Base-by-base conservation (phyloP, 2,797 vertebrate genomes). In the Onychomys leucogaster region DNA sequence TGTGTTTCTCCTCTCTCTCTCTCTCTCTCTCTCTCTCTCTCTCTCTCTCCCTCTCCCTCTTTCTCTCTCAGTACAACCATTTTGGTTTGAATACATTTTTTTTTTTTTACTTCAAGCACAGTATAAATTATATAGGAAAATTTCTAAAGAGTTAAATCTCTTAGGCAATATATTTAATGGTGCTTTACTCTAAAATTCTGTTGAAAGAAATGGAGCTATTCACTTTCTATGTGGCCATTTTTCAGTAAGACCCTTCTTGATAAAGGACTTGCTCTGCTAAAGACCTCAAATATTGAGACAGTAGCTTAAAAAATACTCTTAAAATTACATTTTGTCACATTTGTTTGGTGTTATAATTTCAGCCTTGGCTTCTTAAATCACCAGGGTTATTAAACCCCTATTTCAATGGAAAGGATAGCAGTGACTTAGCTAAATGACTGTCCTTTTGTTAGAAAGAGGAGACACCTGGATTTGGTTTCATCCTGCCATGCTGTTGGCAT, bases 31-130 rank as follows among this genome's bases (percentile, higher is more conserved):
- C 65, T 67, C 65, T 34, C 32, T 34, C 65, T 67, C 65, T 67
- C 65, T 34, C 63, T 67, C 65, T 34, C 13, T 19, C 55, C 17
- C 55, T 57, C 55, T 17, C 55, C 17, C 17, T 57, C 17, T 19
- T 4, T 57, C 16, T 7, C 57, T 52, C 52, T 52, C 52, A 5
- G 11, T 59, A 10, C 12, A 55, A 73, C 41, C 34, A 82, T 73
- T 88, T 96, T 95, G 61, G n/a, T 84, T 95, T 96, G 59, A 90
- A 59, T 86, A 78, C 14, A 80, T 88, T 43, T 88, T 43, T 88
- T 43, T 88, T 43, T 77, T 57, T 17, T 52, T 91, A 34, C 1
- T 52, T 69, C 1, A 23, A 82, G 59, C 3, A 37, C 59, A 80
- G 41, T 61, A 71, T 76, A 93, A 78, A 91, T 96, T 95, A 65